These are phyloP conservation scores for Bujurquina vittata DNA, from an alignment of 2,113 vertebrate genomes.

Conservation along the genomic window DNA sequence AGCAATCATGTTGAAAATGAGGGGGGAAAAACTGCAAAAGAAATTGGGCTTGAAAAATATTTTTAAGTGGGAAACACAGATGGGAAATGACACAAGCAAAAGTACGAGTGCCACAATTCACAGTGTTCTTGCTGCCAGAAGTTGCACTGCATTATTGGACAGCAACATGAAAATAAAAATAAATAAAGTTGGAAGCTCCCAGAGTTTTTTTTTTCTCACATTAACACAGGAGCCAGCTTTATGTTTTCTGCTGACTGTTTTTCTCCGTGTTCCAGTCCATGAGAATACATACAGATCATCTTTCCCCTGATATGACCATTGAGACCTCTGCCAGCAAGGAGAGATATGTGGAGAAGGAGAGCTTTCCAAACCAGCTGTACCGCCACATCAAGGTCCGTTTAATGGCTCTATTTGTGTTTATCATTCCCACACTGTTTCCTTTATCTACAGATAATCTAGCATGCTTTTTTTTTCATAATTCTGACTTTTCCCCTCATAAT, in stretches of 20 bases:
- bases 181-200: neutral
- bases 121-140: neutral
- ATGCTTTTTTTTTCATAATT: neutral
- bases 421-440: neutral
- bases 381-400: constrained; percentile 93
- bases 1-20: neutral
- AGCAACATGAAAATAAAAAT: neutral
- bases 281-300: constrained; percentile 88
- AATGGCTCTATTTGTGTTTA: neutral
- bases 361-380: constrained; percentile 93
- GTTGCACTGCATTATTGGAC: neutral
- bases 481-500: neutral
- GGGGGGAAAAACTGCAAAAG: neutral
- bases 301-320: constrained; percentile 91
- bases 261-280: constrained; percentile 73
- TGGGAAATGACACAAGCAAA: too few relatives aligned
- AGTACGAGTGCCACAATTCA: too few relatives aligned
- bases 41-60: neutral
- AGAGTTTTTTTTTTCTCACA: neutral
- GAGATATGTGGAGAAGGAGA: constrained; percentile 87
- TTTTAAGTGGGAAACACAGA: neutral
- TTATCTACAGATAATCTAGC: neutral
- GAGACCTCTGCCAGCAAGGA: constrained; percentile 89
- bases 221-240: neutral
- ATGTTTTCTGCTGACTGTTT: neutral